Conservation (phyloP, 2,113 vertebrate genomes). For the Vanacampus margaritifer region DNA sequence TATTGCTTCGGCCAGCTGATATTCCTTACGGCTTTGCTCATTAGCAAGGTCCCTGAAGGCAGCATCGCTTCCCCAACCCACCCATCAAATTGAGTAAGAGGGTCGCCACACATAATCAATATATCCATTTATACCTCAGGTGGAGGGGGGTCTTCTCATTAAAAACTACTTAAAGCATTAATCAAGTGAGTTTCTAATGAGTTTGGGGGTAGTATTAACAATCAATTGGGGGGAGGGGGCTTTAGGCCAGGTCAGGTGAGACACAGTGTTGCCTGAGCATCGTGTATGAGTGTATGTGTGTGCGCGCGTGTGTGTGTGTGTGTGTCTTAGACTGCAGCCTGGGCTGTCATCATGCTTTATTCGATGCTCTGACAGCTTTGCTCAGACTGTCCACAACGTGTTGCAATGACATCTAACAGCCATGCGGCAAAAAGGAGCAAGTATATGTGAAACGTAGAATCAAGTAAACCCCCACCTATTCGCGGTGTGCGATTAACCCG, state of each 20-base stretch:
- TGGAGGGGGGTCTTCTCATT: conserved; percentile 24
- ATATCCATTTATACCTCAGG: conserved; percentile 11
- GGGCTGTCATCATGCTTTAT: conserved; percentile 43
- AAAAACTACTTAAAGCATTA: conserved; percentile 48
- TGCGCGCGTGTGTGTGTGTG: background rate
- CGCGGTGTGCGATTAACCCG: rapidly evolving
- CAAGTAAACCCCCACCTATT: background rate
- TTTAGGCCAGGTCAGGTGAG: conserved; percentile 26
- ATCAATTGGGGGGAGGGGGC: conserved; percentile 14
- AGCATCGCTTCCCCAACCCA: conserved; percentile 10
- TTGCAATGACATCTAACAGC: background rate
- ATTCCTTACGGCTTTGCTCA: conserved; percentile 21
- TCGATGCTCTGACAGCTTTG: conserved; percentile 24
- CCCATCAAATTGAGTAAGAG: conserved; percentile 4
- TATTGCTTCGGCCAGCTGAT: background rate
- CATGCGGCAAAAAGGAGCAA: background rate
- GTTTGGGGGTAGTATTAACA: conserved; percentile 43
- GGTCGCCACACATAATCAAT: conserved; percentile 24
- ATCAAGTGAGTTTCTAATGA: conserved; percentile 32
- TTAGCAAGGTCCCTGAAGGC: conserved; percentile 30
- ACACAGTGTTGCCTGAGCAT: conserved; percentile 23
- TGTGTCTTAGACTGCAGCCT: background rate
- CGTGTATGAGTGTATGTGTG: background rate
- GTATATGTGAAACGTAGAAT: background rate
- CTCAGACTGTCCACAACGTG: background rate